Evolutionary conservation across 2,888 invertebrate species (phyloP).

Genomic region (Ophion ventricosus): DNA sequence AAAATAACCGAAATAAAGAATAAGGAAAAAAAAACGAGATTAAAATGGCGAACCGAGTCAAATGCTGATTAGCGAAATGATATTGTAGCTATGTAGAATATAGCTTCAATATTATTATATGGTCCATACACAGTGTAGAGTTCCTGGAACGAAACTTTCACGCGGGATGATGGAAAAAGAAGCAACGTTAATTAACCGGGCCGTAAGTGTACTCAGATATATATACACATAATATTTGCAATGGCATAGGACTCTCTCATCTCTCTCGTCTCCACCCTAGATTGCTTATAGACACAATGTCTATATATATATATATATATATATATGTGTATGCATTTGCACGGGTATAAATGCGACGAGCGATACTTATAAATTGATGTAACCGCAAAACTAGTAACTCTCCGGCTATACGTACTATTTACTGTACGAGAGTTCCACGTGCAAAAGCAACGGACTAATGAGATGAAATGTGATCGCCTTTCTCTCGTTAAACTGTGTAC

Average conservation of each 20-base stretch:
- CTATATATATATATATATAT: slow-evolving; percentile 20
- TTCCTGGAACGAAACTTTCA: slow-evolving; percentile 74
- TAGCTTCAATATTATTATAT: slow-evolving; percentile 32
- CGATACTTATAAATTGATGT: slow-evolving; percentile 80
- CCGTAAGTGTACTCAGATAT: slow-evolving; percentile 58
- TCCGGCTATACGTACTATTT: slow-evolving; percentile 12
- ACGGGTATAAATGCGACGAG: slow-evolving; percentile 24
- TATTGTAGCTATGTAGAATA: slow-evolving; percentile 3
- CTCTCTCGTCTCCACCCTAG: slow-evolving; percentile 59
- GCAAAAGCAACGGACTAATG: slow-evolving; percentile 76
- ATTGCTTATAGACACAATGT: slow-evolving; percentile 53
- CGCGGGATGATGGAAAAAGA: slow-evolving; percentile 67
- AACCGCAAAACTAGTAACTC: slow-evolving; percentile 70
- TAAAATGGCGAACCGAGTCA: background rate
- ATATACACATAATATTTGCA: slow-evolving; percentile 43
- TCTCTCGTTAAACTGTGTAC: slow-evolving; percentile 79
- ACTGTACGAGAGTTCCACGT: slow-evolving; percentile 51
- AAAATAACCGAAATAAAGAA: no score
- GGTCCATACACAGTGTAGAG: slow-evolving; percentile 51
- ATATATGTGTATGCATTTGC: slow-evolving; percentile 17
- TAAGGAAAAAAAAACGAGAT: background rate
- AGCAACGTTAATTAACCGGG: slow-evolving; percentile 74
- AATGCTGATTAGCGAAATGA: slow-evolving; percentile 48
- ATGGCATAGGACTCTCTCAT: slow-evolving; percentile 70
- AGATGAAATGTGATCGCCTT: slow-evolving; percentile 82